Base-by-base conservation (phyloP, 1,140 invertebrate genomes). In the Dendrolimus punctatus region DNA sequence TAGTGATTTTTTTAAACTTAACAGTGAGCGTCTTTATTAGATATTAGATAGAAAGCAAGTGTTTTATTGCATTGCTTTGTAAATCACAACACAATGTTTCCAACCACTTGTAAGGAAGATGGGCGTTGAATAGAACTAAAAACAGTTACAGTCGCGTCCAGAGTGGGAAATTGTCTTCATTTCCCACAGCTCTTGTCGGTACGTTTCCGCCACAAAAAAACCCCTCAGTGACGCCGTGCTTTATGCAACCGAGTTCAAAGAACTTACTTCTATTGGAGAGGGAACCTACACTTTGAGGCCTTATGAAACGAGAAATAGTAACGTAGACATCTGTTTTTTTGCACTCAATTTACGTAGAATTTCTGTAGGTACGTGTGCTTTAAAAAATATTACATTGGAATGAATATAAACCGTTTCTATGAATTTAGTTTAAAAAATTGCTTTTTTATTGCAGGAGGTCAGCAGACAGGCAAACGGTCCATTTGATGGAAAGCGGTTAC, bases 191-290 rank as follows among this genome's bases (percentile, higher is more conserved):
- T 49, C 59, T 57, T 49, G 61, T 58, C 54, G 49, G 57, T 43
- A 55, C 41, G 54, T 47, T 61, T 58, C 54, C 58, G 49, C 49
- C 46, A 53, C 56, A 56, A 58, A 62, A 68, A 64, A 49, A 59
- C 56, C 52, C 48, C 53, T 55, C 51, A 45, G 47, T 49, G 55
- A 39, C 52, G 59, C 41, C 60, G 52, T 64, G 53, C 66, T 68
- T 68, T 68, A 62, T 58, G 57, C 53, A 55, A 39, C 44, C 48
- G 39, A 64, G 59, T 64, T 64, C 66, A 68, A 64, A 68, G 65
- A 53, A 64, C 57, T 56, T 39, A 23, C 50, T 57, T 51, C 55
- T 53, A 62, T 57, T 60, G 59, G 44, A 44, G 50, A 53, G 46
- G 46, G 46, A 23, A 23, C 23, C 55, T 53, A 62, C 59, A 62